Base-by-base conservation (phyloP, 2,113 vertebrate genomes). In the Ariopsis seemanni region DNA sequence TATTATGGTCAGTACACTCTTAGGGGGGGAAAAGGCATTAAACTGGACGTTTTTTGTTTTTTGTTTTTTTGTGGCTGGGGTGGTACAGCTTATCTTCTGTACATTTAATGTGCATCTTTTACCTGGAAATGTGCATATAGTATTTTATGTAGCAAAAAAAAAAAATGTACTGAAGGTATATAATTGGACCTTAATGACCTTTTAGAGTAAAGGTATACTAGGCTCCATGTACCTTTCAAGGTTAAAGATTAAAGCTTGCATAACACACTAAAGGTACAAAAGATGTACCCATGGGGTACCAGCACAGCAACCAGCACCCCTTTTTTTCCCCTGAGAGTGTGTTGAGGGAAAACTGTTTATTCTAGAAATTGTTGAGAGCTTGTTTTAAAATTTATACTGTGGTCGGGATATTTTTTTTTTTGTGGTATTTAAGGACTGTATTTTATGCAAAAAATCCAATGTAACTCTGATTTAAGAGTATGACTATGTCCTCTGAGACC, bases 401-500 rank as follows among this genome's bases (percentile, higher is more conserved):
- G 91, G 93, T 94, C 92, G 91, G 92, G 92, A 92, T 90, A 85
- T 92, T 89, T 94, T 42, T 34, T 30, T 30, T 95, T 95, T 94
- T 95, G 90, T 95, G 93, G 93, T 95, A 95, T 95, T 95, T 95
- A 95, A 95, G 90, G 94, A 94, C 91, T 95, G 93, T 95, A 95
- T 95, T 96, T 96, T 95, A 96, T 96, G 94, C 94, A 96, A 62
- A 81, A 82, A 91, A 89, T 93, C 91, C 94, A 95, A 94, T 94
- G 93, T 91, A 92, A 95, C 91, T 95, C 95, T 95, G 92, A 95
- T 96, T 97, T 95, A 97, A 97, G 95, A 96, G 96, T 96, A 96
- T 93, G 95, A 96, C 96, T 96, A 95, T 95, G 96, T 96, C 97
- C 97, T 96, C 90, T 86, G 97, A 97, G 97, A 97, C 96, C 94